Conservation (phyloP, 1,140 invertebrate species). For the Lucilia sericata region DNA sequence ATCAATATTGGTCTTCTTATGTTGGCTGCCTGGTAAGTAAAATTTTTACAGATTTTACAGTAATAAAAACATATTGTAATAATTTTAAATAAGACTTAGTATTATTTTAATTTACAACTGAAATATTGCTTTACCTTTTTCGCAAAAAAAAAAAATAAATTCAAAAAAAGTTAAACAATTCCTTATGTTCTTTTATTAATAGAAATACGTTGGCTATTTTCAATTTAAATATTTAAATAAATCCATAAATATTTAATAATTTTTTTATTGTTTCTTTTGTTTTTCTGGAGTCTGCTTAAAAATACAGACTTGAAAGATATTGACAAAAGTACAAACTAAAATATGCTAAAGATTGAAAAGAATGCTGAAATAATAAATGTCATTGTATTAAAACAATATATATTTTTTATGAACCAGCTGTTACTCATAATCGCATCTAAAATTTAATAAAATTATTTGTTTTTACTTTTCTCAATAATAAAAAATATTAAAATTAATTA, state of each 20-base stretch:
- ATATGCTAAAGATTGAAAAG: not conserved
- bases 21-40: constrained; percentile 39
- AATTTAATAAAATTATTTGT: no score
- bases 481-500: no score
- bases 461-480: no score
- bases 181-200: not conserved
- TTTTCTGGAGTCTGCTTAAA: no score
- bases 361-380: not conserved
- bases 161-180: not conserved
- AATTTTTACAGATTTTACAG: not conserved
- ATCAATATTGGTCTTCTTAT: constrained; percentile 22
- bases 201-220: not conserved
- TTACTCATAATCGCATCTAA: no score
- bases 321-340: not conserved
- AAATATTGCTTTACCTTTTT: not conserved
- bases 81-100: no score
- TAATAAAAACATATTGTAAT: not conserved
- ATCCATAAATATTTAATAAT: constrained; percentile 2
- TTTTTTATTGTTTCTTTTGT: not conserved
- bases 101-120: no score
- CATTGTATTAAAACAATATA: not conserved
- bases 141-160: not conserved
- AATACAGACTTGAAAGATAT: not conserved
- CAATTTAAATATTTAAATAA: not conserved
- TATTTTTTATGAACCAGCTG: no score